A percentile compares a stretch with the other conserved stretches of the same genome.
Evolutionary conservation across 1,140 invertebrate genomes (phyloP).

Genomic region (Polypedilum vanderplanki): DNA sequence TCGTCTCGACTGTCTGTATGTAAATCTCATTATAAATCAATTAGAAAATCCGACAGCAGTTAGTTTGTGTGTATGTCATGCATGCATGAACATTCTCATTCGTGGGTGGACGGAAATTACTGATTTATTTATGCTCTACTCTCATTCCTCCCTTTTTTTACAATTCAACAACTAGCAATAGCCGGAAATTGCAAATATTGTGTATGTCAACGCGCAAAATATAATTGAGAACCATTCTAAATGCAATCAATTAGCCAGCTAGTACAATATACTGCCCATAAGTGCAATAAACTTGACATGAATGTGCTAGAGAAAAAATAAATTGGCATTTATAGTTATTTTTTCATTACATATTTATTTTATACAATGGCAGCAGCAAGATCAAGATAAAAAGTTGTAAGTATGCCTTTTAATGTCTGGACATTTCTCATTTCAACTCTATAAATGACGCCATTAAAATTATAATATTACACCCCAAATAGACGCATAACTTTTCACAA

Average conservation of each 20-base stretch:
- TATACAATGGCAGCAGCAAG: background rate
- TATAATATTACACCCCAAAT: constrained; percentile 11
- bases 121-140: constrained; percentile 1
- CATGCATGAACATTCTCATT: background rate
- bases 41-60: background rate
- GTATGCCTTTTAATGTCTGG: constrained; percentile 15
- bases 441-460: constrained; percentile 19
- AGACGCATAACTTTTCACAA: background rate
- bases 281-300: constrained; percentile 8
- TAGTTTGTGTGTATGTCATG: background rate
- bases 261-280: background rate
- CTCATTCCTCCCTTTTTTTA: too few species aligned
- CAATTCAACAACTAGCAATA: too few species aligned
- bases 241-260: background rate
- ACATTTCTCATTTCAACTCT: constrained; percentile 18
- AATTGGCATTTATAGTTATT: constrained; percentile 9
- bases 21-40: constrained; percentile 20
- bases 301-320: background rate
- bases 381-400: constrained; percentile 19
- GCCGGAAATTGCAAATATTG: constrained; percentile 12
- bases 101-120: background rate
- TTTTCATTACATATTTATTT: background rate
- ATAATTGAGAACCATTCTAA: background rate
- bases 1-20: background rate
- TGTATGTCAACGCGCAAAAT: background rate